These are phyloP conservation scores for Ochlodes sylvanus DNA, from an alignment of 2,888 invertebrate genomes.

Conservation along the genomic window DNA sequence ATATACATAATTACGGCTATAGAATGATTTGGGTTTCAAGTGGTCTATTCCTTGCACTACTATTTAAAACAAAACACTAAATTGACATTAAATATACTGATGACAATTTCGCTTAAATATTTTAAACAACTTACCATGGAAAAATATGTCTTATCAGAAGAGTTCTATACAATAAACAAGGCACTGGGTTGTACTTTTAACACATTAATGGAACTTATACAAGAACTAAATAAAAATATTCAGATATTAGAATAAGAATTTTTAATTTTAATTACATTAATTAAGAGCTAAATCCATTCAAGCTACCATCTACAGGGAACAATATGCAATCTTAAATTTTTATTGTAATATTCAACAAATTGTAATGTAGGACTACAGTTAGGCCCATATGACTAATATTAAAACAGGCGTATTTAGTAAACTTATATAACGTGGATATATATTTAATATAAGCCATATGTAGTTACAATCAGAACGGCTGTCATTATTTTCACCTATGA, in stretches of 20 bases:
- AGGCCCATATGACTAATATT: too few species aligned
- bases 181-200: slow-evolving; percentile 28
- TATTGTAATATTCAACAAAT: not conserved
- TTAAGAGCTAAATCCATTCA: slow-evolving; percentile 3
- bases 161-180: slow-evolving; percentile 3
- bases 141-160: not conserved
- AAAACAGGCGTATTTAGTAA: too few species aligned
- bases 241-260: not conserved
- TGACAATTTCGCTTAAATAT: not conserved
- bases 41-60: too few species aligned
- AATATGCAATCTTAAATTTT: not conserved
- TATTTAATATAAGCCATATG: too few species aligned
- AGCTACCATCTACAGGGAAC: not conserved
- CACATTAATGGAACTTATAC: slow-evolving; percentile 8
- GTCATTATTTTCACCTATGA: too few species aligned
- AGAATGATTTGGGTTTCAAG: too few species aligned
- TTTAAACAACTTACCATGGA: not conserved
- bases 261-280: slow-evolving; percentile 2
- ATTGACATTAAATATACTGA: not conserved
- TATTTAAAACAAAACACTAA: not conserved
- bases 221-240: slow-evolving; percentile 2
- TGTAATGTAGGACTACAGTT: too few species aligned
- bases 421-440: too few species aligned
- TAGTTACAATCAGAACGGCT: too few species aligned
- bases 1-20: too few species aligned